phyloP scores from a whole-genome alignment of 2,113 vertebrate genomes.

The Calyptomena viridis region DNA sequence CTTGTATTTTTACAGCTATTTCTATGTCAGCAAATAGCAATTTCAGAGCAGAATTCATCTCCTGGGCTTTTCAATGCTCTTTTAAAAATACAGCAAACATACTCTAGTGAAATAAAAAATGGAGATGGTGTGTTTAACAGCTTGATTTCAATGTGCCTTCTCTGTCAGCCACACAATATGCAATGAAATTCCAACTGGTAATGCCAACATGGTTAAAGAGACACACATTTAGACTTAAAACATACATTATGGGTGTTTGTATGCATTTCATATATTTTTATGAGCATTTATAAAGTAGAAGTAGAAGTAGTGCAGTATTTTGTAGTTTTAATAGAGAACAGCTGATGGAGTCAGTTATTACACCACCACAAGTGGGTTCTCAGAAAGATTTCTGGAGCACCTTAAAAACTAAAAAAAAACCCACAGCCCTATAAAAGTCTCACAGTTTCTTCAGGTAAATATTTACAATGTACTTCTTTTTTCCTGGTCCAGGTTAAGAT shows the following conservation, averaged over 20 bases:
- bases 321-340: slow-evolving; percentile 25
- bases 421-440: background rate
- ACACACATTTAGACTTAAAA: slow-evolving; percentile 21
- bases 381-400: background rate
- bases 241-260: background rate
- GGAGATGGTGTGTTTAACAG: slow-evolving; percentile 47
- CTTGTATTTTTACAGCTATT: slow-evolving; percentile 59
- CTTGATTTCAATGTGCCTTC: slow-evolving; percentile 45
- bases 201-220: background rate
- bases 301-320: background rate
- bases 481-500: background rate
- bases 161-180: background rate
- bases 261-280: slow-evolving; percentile 1
- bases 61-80: slow-evolving; percentile 45
- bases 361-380: background rate
- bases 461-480: background rate
- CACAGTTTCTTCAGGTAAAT: background rate
- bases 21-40: slow-evolving; percentile 55
- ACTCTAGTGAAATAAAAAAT: slow-evolving; percentile 46
- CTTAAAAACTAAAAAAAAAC: background rate
- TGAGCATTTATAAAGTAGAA: background rate
- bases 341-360: background rate
- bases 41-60: slow-evolving; percentile 58
- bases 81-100: slow-evolving; percentile 51
- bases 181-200: slow-evolving; percentile 27